Evolutionary conservation across 2,113 vertebrate species (phyloP), one percentile per base, ranked within the genome.

Genomic region (Panthera uncia): DNA sequence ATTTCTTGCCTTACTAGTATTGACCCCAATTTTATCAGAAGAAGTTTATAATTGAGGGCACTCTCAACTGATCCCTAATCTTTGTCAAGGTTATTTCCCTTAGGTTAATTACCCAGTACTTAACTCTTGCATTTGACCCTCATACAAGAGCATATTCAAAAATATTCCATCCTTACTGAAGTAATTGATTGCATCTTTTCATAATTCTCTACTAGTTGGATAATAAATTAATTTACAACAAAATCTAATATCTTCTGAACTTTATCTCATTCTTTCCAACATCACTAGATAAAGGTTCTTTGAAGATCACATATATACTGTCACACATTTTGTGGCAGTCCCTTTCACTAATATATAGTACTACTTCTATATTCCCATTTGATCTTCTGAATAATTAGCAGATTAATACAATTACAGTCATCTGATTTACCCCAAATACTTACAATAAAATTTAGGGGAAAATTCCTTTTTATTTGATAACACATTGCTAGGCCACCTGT

Each of bases 21-120:
- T 98, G 87, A 98, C 92, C 76, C 14, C 71, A 97, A 68, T 97
- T 98, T 97, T 98, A 94, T 98, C 29, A 92, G 45, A 95, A 96
- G 55, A 65, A 48, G 61, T 85, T 94, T 89, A 68, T 96, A 96
- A 95, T 89, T 96, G 91, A 89, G 88, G 90, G 65, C 95, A 97
- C 25, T 31, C 19, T 84, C 76, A 96, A 65, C 33, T 96, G 88
- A 96, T 91, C 63, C 38, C 71, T 86, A 91, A 94, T 68, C 66
- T 97, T 15, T 92, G 81, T 97, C 84, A 96, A 88, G 57, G 88
- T 97, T 96, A 92, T 45, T 94, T 33, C 16, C 50, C 25, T 68
- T 92, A 82, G 68, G 91, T 96, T 98, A 97, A 97, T 97, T 97
- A 85, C 71, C 50, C 69, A 91, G 18, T 93, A 91, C 65, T 96